phyloP scores from a whole-genome alignment of 2,888 invertebrate genomes.

The Allophyes oxyacanthae region DNA sequence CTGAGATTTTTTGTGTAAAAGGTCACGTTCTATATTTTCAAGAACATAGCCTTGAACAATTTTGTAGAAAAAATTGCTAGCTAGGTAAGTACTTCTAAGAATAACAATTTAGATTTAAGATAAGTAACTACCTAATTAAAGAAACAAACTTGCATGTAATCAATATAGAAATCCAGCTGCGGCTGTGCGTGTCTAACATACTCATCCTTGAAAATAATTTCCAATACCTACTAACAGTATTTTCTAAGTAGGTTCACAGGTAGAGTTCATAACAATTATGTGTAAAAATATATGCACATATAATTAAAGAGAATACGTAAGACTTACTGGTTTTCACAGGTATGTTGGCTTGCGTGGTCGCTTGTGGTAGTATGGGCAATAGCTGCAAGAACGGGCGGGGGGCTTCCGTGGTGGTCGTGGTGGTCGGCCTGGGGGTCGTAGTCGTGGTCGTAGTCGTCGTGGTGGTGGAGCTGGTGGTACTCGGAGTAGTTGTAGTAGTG shows the following conservation, averaged over 20 bases:
- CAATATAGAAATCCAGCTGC: too few species aligned
- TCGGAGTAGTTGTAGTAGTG: conserved; percentile 78
- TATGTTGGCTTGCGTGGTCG: conserved; percentile 61
- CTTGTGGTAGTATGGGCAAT: conserved; percentile 76
- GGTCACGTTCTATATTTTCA: conserved; percentile 48
- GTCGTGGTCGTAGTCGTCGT: conserved; percentile 74
- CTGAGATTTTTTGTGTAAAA: conserved; percentile 40
- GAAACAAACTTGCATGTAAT: too few species aligned
- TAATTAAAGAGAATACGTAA: conserved; percentile 1
- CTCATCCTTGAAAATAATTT: too few species aligned
- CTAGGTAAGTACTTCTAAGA: too few species aligned
- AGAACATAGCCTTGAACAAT: conserved; percentile 46
- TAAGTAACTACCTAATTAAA: too few species aligned
- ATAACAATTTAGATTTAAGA: too few species aligned
- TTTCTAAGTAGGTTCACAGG: too few species aligned
- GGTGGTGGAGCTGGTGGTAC: conserved; percentile 79
- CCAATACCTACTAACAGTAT: background rate
- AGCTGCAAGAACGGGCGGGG: conserved; percentile 81
- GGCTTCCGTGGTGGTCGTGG: conserved; percentile 65
- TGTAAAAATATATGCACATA: too few species aligned
- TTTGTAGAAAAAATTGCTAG: too few species aligned
- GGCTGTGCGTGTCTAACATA: too few species aligned
- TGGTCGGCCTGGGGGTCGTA: conserved; percentile 68
- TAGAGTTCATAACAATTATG: too few species aligned
- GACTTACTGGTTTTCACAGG: conserved; percentile 72